Base-by-base conservation (phyloP, 1,140 invertebrate genomes). In the Conopomorpha cramerella region DNA sequence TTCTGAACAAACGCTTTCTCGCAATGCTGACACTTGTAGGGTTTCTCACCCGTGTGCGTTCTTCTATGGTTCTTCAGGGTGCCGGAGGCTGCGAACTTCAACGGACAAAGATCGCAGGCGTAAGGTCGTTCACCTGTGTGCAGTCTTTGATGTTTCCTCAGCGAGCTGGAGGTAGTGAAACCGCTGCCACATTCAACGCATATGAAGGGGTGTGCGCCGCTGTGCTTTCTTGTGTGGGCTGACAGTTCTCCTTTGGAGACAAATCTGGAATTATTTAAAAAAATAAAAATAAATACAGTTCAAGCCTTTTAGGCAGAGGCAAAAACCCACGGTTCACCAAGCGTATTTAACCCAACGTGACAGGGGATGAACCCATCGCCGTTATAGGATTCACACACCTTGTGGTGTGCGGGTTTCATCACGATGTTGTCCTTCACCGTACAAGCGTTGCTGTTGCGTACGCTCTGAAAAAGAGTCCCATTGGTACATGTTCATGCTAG, bases 121-220 rank as follows among this genome's bases (percentile, higher is more conserved):
- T 93, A 95, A 0, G 92, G 92, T 46, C 58, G 43, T 39, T 90
- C 89, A 0, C 88, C 88, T 0, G 88, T 89, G 59, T 96, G 79
- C 41, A 83, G 80, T 18, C 84, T 71, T 33, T 85, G 80, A 58
- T 91, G 89, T 28, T 86, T 85, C 1, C 83, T 82, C 55, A 83
- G 78, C 0, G 83, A 89, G 44, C 86, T 88, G 11, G 86, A 85
- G 12, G 88, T 89, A 1, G 87, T 89, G 52, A 91, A 92, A 6
- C 82, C 84, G 35, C 86, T 83, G 16, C 83, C 82, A 40, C 89
- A 92, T 0, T 87, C 82, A 15, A 86, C 83, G 54, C 89, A 92
- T 1, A 88, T 80, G 39, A 87, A 85, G 0, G 87, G 87, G 41
- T 87, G 81, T 0, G 81, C 83, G 2, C 84, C 84, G 23, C 81